Conservation (phyloP, 2,888 invertebrate genomes). For the Syritta pipiens region DNA sequence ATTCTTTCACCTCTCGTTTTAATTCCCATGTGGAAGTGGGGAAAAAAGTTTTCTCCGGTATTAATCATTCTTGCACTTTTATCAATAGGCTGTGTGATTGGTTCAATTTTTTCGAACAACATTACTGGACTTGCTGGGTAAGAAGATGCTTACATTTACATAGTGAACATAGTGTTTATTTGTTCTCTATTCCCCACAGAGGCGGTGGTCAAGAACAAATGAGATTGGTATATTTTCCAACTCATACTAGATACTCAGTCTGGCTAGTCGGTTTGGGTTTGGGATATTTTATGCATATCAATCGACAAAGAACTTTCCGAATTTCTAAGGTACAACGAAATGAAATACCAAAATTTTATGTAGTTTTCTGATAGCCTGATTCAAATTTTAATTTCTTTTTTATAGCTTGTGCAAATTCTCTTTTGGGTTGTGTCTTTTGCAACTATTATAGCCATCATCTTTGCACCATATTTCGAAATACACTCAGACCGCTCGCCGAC, state of each 20-base stretch:
- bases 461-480: conserved; percentile 28
- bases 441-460: conserved; percentile 36
- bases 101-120: conserved; percentile 8
- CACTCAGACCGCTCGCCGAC: neutral
- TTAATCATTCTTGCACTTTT: conserved; percentile 56
- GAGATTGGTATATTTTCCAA: conserved; percentile 64
- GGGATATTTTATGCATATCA: conserved; percentile 69
- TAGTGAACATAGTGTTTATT: neutral
- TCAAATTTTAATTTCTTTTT: neutral
- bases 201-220: neutral
- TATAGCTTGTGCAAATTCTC: neutral
- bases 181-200: neutral
- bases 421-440: conserved; percentile 33
- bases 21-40: conserved; percentile 77
- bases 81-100: conserved; percentile 59
- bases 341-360: too few species aligned
- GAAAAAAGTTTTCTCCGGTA: conserved; percentile 69
- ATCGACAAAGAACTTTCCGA: conserved; percentile 1
- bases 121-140: conserved; percentile 17
- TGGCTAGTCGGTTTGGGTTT: conserved; percentile 71
- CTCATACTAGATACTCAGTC: conserved; percentile 70
- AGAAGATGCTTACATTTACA: neutral
- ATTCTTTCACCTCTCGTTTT: conserved; percentile 80
- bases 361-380: neutral
- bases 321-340: conserved; percentile 5